These are phyloP conservation scores for Peromyscus melanophrys DNA, from an alignment of 2,797 vertebrate genomes.

Conservation along the genomic window DNA sequence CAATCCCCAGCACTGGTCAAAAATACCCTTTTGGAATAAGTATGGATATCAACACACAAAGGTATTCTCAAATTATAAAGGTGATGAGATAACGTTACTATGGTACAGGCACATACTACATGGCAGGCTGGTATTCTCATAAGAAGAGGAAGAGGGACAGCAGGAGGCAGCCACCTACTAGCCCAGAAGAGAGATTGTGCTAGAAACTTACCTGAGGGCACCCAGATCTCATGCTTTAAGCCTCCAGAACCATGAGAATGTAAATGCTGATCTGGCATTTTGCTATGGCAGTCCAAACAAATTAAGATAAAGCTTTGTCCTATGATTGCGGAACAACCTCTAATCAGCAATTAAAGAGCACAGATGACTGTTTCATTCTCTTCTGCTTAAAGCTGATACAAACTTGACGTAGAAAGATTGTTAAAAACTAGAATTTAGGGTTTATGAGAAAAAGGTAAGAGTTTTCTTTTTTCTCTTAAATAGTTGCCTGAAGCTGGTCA, in stretches of 20 bases:
- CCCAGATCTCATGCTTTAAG: not conserved
- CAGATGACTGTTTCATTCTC: not conserved
- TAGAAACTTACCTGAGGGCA: not conserved
- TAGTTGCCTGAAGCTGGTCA: not conserved
- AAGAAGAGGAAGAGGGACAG: not conserved
- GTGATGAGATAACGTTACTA: not conserved
- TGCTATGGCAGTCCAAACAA: not conserved
- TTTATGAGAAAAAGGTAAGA: not conserved
- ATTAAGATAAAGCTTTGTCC: not conserved
- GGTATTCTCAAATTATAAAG: not conserved
- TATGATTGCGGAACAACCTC: not conserved
- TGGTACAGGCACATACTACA: not conserved
- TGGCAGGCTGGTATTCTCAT: not conserved
- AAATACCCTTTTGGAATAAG: not conserved
- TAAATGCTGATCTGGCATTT: not conserved
- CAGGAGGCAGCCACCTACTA: not conserved
- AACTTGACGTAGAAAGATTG: not conserved
- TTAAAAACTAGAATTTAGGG: constrained; percentile 36
- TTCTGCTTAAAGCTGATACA: not conserved
- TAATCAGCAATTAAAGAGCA: not conserved
- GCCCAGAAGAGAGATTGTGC: not conserved
- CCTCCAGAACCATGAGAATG: not conserved
- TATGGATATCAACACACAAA: constrained; percentile 23
- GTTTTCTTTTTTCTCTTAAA: not conserved
- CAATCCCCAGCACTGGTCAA: not conserved